Percentiles rank a stretch among this genome's conserved stretches.
Conservation (phyloP, 2,113 vertebrate genomes). For the Penelope pileata region DNA sequence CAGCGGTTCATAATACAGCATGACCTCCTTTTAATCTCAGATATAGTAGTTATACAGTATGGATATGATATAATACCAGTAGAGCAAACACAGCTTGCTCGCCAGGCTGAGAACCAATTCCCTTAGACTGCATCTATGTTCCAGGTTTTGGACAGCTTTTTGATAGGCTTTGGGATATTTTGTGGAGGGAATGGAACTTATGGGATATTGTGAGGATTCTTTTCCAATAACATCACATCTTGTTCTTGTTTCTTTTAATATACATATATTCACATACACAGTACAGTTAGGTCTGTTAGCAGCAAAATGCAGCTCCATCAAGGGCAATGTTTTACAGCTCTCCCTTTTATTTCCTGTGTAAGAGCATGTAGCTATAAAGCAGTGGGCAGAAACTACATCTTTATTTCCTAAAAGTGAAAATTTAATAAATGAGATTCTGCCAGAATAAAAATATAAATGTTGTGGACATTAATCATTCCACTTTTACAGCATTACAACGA, state of each 20-base stretch:
- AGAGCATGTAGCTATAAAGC: slow-evolving; percentile 30
- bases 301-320: background rate
- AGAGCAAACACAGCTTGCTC: slow-evolving; percentile 29
- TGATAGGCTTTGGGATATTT: slow-evolving; percentile 39
- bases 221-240: slow-evolving; percentile 73
- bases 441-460: background rate
- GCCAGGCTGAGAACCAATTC: background rate
- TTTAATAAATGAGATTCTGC: slow-evolving; percentile 13
- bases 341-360: slow-evolving; percentile 57
- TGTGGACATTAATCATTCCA: background rate
- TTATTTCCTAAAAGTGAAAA: slow-evolving; percentile 47
- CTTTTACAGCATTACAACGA: slow-evolving; percentile 30
- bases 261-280: background rate
- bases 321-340: slow-evolving; percentile 45
- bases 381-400: background rate
- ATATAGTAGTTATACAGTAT: slow-evolving; percentile 52
- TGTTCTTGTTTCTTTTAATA: slow-evolving; percentile 68
- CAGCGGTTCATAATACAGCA: slow-evolving; percentile 66
- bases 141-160: slow-evolving; percentile 42
- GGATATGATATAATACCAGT: slow-evolving; percentile 40
- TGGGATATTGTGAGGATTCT: slow-evolving; percentile 61
- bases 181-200: slow-evolving; percentile 5
- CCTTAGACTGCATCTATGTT: background rate
- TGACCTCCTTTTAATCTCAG: slow-evolving; percentile 72
- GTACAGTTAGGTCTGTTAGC: slow-evolving; percentile 19